phyloP scores from a whole-genome alignment of 2,888 invertebrate genomes.

The Marasmarcha lunaedactyla region DNA sequence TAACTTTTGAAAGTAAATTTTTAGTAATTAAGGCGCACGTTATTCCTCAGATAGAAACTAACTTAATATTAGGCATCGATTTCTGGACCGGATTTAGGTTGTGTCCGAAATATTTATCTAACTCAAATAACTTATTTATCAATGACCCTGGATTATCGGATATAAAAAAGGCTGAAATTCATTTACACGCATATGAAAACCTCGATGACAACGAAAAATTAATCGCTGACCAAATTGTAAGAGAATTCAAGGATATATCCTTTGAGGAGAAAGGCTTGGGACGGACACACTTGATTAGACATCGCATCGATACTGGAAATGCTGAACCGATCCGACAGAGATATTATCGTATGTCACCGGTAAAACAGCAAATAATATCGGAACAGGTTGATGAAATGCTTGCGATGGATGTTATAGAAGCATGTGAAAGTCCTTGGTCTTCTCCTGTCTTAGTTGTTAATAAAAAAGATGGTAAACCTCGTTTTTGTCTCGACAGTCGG shows the following conservation, averaged over 20 bases:
- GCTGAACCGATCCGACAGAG: slow-evolving; percentile 17
- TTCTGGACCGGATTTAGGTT: slow-evolving; percentile 12
- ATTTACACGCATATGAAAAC: slow-evolving; percentile 2
- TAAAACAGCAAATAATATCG: slow-evolving; percentile 10
- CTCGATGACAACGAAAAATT: slow-evolving; percentile 6
- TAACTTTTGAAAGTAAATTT: slow-evolving; percentile 10
- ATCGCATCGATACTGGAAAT: slow-evolving; percentile 19
- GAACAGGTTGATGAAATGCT: slow-evolving; percentile 12
- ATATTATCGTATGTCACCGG: slow-evolving; percentile 14
- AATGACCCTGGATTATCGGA: background rate
- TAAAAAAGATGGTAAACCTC: slow-evolving; percentile 13
- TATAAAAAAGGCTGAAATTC: background rate
- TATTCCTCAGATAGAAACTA: slow-evolving; percentile 11
- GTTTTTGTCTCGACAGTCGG: slow-evolving; percentile 16
- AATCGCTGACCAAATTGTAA: slow-evolving; percentile 8
- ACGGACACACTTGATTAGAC: slow-evolving; percentile 15
- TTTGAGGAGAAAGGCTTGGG: slow-evolving; percentile 14
- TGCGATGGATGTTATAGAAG: slow-evolving; percentile 7
- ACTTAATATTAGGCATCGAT: slow-evolving; percentile 15
- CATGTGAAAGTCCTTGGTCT: slow-evolving; percentile 17
- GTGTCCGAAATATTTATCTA: slow-evolving; percentile 6
- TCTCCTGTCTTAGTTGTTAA: slow-evolving; percentile 13
- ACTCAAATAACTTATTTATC: background rate
- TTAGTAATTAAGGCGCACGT: slow-evolving; percentile 12
- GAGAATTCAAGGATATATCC: slow-evolving; percentile 12